A percentile compares a stretch with the other conserved stretches of the same genome.
Evolutionary conservation across 2,888 invertebrate genomes (phyloP).

Genomic region (Helobdella robusta): DNA sequence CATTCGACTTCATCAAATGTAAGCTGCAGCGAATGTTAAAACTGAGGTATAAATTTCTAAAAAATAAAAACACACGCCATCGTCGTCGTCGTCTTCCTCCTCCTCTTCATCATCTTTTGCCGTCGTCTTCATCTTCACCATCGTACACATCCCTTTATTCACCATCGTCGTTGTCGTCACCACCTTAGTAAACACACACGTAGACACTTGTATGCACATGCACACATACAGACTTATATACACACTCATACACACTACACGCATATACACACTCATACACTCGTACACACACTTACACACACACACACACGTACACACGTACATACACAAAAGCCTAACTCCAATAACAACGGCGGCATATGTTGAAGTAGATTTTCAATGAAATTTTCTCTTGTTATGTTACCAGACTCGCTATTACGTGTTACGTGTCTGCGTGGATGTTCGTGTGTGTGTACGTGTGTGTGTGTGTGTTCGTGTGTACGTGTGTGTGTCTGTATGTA

Average conservation of each 20-base stretch:
- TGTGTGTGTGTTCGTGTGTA: no score
- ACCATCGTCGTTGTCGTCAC: conserved; percentile 23
- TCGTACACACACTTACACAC: conserved; percentile 14
- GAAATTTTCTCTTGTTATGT: no score
- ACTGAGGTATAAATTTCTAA: no score
- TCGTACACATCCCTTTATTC: conserved; percentile 19
- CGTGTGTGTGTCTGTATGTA: no score
- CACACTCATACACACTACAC: conserved; percentile 11
- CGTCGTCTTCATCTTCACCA: conserved; percentile 15
- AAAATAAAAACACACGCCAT: no score
- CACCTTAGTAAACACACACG: conserved; percentile 11
- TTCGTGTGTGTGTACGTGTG: no score
- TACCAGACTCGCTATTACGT: no score
- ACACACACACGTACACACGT: neutral
- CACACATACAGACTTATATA: neutral
- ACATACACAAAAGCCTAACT: neutral
- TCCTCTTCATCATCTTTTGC: conserved; percentile 3
- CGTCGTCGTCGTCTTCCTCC: conserved; percentile 8
- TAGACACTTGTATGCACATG: neutral
- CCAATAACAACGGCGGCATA: neutral
- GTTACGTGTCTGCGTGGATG: no score
- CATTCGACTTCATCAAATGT: no score
- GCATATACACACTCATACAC: conserved; percentile 9
- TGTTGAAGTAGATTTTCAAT: neutral
- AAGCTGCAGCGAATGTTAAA: no score